Conservation (phyloP, 2,888 invertebrate species). For the Pachycephus smyrnensis region DNA sequence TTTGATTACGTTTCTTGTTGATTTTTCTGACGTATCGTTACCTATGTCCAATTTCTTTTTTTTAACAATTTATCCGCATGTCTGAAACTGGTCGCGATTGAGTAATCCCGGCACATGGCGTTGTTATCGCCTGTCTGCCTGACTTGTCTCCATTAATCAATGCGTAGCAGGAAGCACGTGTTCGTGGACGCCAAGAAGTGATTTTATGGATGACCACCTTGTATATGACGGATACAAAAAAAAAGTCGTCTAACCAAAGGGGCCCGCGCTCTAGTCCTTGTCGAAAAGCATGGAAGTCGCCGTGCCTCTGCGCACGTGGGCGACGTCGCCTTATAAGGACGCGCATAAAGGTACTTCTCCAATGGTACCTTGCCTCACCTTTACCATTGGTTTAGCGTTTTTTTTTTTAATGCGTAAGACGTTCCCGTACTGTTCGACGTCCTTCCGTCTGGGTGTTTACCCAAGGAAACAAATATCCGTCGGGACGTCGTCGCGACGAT, state of each 20-base stretch:
- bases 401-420: background rate
- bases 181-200: background rate
- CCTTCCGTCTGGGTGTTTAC: background rate
- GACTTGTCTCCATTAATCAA: background rate
- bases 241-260: slow-evolving; percentile 16
- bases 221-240: slow-evolving; percentile 14
- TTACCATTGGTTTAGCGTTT: slow-evolving; percentile 14
- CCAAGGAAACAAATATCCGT: background rate
- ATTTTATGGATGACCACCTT: background rate
- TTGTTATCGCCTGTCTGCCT: background rate
- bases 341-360: slow-evolving; percentile 36
- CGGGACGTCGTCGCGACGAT: background rate
- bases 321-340: slow-evolving; percentile 55
- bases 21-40: background rate
- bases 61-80: background rate
- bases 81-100: background rate
- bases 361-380: slow-evolving; percentile 34
- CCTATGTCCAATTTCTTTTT: too few relatives aligned
- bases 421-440: background rate
- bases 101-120: background rate
- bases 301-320: slow-evolving; percentile 46
- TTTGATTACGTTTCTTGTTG: background rate
- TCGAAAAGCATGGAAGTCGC: slow-evolving; percentile 40
- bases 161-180: background rate
- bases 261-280: slow-evolving; percentile 35